Evolutionary conservation across 2,113 vertebrate genomes (phyloP), one percentile per base, ranked within the genome.

Genomic region (Athene noctua): DNA sequence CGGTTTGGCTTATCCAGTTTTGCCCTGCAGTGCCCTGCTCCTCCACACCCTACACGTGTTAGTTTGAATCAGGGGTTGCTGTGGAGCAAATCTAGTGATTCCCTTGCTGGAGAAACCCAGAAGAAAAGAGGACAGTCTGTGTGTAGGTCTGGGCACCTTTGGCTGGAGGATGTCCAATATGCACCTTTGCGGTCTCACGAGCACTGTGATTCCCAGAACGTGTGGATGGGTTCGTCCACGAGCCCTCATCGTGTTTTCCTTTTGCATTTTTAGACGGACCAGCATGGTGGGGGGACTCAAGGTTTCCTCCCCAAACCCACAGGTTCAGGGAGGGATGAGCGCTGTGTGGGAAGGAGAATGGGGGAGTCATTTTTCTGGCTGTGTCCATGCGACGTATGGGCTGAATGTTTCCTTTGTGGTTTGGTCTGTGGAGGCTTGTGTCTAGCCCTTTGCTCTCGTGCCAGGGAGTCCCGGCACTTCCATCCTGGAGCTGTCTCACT

Each of bases 371-470:
- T 96, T 92, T 89, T 92, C 79, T 63, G 79, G 17, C 94, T 73
- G 38, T 47, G 67, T 80, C 79, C 88, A 3, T 70, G 77, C 14
- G 6, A 78, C 1, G 0, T 52, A 81, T 20, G 38, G 58, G 79
- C 88, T 97, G 96, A 97, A 95, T 97, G 92, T 96, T 96, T 95
- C 92, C 90, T 96, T 96, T 96, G 96, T 96, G 94, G 82, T 71
- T 94, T 78, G 61, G 51, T 96, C 82, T 96, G 88, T 95, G 86
- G 83, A 90, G 75, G 90, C 96, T 96, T 96, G 91, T 97, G 91
- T 97, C 84, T 90, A 54, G 29, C 86, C 80, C 95, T 97, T 97
- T 95, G 91, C 96, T 97, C 96, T 96, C 44, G 92, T 96, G 96
- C 95, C 93, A 97, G 94, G 94, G 96, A 96, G 95, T 96, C 93